Evolutionary conservation across 2,797 vertebrate species (phyloP), one percentile per base, ranked within the genome.

Genomic region (Hapalemur alaotrensis): DNA sequence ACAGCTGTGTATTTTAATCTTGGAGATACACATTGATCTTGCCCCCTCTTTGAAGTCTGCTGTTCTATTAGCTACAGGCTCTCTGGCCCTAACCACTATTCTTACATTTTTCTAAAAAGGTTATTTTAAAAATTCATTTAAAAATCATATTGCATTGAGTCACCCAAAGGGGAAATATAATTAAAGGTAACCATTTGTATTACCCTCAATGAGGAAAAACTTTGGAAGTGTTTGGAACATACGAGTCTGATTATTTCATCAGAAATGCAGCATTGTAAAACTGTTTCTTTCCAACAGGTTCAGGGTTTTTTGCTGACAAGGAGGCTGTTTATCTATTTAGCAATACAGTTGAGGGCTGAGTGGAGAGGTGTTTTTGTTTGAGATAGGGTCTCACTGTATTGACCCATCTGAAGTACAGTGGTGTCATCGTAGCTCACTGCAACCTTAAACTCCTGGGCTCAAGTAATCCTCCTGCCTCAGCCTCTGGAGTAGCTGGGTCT

Each of bases 101-200:
- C 38, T 75, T 83, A 83, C 13, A 72, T 85, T 85, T 57, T 73
- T 83, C 8, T 41, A 22, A 30, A 83, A 41, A 70, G 12, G 32
- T 22, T 85, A 94, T 82, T 95, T 95, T 92, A 30, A 92, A 93
- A 93, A 86, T 10, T 91, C 81, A 59, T 72, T 89, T 82, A 73
- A 95, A 93, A 91, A 92, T 89, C 73, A 22, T 69, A 67, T 23
- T 78, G 22, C 30, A 76, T 4, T 28, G 88, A 92, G 54, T 88
- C 52, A 78, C 88, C 73, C 72, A 84, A 90, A 95, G 43, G 43
- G 59, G n/a, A 95, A 84, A 35, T 93, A 65, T 86, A 96, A 93
- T 91, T 97, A 93, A 97, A 83, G 8, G 43, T 65, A 76, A 65
- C 41, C 10, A 32, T 89, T 87, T 87, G 30, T 86, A 52, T 96